Conservation (phyloP, 2,888 invertebrate genomes). For the Noctua janthina region DNA sequence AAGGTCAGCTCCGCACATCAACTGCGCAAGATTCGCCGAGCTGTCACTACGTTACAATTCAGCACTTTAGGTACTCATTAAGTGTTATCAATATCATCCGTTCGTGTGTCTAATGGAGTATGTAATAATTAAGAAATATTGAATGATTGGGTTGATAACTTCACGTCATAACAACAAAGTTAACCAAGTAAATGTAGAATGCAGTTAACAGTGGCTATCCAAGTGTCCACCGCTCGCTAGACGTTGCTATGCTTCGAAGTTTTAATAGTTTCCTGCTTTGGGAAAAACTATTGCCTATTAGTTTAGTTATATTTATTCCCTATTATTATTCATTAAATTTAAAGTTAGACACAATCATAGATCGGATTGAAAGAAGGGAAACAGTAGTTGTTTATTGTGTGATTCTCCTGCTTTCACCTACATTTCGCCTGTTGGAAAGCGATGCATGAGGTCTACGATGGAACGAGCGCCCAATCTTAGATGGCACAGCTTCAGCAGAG, state of each 20-base stretch:
- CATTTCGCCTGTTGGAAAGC: not conserved
- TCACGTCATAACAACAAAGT: not conserved
- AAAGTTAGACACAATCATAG: not conserved
- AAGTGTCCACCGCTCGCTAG: not conserved
- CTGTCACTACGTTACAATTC: slow-evolving; percentile 6
- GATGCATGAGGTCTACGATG: not conserved
- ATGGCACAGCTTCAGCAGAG: not conserved
- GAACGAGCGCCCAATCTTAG: not conserved
- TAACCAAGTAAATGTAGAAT: not conserved
- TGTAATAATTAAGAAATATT: not conserved
- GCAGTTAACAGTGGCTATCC: not conserved
- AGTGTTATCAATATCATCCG: slow-evolving; percentile 29
- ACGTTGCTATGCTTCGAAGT: not conserved
- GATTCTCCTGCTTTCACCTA: not conserved
- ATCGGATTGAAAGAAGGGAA: not conserved
- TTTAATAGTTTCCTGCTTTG: not conserved
- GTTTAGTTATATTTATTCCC: not conserved
- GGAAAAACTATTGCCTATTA: not conserved
- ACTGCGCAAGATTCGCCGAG: slow-evolving; percentile 31
- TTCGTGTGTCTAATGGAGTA: not conserved
- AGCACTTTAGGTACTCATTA: slow-evolving; percentile 36
- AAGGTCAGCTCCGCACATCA: slow-evolving; percentile 24
- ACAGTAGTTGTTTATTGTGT: not conserved
- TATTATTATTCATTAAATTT: not conserved
- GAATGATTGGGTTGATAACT: not conserved